phyloP scores from a whole-genome alignment of 1,140 invertebrate genomes.

The Drosophila paulistorum region DNA sequence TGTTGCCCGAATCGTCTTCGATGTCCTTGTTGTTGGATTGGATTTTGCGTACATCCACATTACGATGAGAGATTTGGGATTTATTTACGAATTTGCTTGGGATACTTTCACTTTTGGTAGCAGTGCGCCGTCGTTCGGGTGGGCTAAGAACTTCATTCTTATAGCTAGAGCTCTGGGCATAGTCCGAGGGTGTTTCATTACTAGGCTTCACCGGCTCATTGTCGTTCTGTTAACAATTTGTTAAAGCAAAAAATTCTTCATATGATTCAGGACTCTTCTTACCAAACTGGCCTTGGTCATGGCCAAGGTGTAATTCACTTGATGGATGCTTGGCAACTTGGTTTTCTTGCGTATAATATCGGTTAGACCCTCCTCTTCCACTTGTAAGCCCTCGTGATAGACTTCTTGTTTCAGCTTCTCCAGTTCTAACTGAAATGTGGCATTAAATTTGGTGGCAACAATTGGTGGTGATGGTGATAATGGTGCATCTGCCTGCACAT shows the following conservation, averaged over 20 bases:
- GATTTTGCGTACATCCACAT: constrained; percentile 80
- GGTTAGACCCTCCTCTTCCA: constrained; percentile 91
- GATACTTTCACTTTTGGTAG: constrained; percentile 17
- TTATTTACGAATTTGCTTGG: constrained; percentile 51
- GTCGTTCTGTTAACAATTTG: constrained; percentile 45
- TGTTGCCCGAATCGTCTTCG: constrained; percentile 79
- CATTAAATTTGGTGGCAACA: constrained; percentile 84
- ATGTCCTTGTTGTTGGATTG: constrained; percentile 83
- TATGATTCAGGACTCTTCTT: constrained; percentile 6
- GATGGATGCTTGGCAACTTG: constrained; percentile 84
- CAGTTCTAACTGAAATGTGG: constrained; percentile 88
- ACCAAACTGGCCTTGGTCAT: constrained; percentile 51
- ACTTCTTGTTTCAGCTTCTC: constrained; percentile 91
- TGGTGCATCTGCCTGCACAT: constrained; percentile 60
- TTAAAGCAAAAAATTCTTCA: background rate
- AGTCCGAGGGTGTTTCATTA: constrained; percentile 48
- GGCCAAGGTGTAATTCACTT: constrained; percentile 82
- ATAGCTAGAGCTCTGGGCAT: constrained; percentile 55
- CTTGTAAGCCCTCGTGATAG: constrained; percentile 89
- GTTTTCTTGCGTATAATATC: constrained; percentile 88
- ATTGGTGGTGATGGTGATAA: background rate
- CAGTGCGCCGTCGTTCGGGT: constrained; percentile 19
- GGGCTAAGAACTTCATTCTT: constrained; percentile 69
- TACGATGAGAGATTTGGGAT: constrained; percentile 60
- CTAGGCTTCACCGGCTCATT: constrained; percentile 69